A percentile compares a stretch with the other conserved stretches of the same genome.
Conservation (phyloP, 2,113 vertebrate species). For the Lanius ludovicianus region DNA sequence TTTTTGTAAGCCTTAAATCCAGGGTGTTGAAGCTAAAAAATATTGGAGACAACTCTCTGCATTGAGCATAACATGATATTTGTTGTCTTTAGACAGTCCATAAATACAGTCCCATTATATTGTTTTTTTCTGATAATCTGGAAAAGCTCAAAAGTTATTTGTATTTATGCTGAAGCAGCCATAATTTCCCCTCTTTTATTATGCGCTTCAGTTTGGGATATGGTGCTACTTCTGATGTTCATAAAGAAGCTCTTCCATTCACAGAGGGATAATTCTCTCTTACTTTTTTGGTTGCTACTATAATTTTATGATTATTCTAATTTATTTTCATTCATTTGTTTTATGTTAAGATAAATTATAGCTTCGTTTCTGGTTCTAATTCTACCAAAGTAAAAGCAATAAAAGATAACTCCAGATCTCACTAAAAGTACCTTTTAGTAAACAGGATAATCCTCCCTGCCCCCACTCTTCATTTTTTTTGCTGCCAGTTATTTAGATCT, state of each 20-base stretch:
- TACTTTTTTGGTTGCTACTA: not conserved
- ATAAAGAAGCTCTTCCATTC: not conserved
- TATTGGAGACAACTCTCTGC: not conserved
- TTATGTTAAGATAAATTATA: not conserved
- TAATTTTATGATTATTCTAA: not conserved
- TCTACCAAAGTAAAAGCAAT: not conserved
- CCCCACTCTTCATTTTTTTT: accelerated
- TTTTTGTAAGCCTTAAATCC: not conserved
- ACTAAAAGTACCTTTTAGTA: not conserved
- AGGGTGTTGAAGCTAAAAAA: not conserved
- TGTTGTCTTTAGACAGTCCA: not conserved
- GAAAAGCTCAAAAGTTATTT: not conserved
- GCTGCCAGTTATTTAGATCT: not conserved
- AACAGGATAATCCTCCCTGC: not conserved
- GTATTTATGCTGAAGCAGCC: not conserved
- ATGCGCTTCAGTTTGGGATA: not conserved
- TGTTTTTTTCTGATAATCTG: not conserved
- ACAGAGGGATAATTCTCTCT: not conserved
- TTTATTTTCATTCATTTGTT: not conserved
- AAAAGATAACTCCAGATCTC: not conserved
- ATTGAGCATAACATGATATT: not conserved
- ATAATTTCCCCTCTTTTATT: not conserved
- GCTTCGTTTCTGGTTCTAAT: not conserved
- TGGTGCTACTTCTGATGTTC: not conserved
- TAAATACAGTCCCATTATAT: not conserved